phyloP scores from a whole-genome alignment of 2,113 vertebrate species.

The Paramisgurnus dabryanus region DNA sequence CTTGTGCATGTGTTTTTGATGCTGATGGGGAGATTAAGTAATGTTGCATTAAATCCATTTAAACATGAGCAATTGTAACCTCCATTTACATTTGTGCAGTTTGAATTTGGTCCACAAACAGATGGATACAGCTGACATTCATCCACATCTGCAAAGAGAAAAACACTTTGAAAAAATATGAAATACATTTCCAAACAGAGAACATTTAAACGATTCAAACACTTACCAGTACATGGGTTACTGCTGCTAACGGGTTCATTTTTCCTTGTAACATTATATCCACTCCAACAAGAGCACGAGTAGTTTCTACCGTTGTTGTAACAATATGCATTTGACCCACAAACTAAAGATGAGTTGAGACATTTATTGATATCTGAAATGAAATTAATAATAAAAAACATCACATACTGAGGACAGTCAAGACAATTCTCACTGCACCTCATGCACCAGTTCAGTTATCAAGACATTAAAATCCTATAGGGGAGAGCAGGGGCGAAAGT shows the following conservation, averaged over 20 bases:
- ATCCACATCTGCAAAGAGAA: neutral
- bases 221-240: constrained; percentile 6
- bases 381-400: neutral
- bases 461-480: too few relatives aligned
- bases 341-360: neutral
- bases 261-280: neutral
- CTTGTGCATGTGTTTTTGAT: constrained; percentile 8
- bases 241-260: neutral
- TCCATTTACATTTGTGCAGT: neutral
- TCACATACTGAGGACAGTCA: neutral
- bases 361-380: neutral
- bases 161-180: neutral
- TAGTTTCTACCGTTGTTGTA: neutral
- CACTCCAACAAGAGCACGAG: neutral
- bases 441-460: too few relatives aligned
- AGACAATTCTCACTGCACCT: too few relatives aligned
- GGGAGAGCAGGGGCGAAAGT: too few relatives aligned
- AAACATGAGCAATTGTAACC: neutral
- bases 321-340: neutral
- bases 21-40: neutral
- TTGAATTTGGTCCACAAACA: constrained; percentile 1
- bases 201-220: neutral
- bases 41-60: neutral
- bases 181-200: neutral
- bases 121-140: neutral